These are phyloP conservation scores for Leptobrachium leishanense DNA, from an alignment of 2,113 vertebrate species.

Conservation along the genomic window DNA sequence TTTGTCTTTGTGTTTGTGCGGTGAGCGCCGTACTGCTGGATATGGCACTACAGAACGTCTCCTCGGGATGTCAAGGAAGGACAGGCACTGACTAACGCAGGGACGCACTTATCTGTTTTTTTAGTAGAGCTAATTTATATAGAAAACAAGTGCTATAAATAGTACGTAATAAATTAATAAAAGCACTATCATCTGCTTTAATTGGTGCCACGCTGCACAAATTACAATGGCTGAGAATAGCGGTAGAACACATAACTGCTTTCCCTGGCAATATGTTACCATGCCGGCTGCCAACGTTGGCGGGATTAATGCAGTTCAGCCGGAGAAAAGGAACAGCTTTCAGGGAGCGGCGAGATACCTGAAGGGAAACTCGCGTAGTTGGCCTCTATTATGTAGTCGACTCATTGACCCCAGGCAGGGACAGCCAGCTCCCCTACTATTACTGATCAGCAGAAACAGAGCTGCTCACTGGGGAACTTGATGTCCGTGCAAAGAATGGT, in stretches of 20 bases:
- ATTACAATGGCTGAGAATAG: neutral
- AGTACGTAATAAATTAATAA: no score
- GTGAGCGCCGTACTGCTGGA: no score
- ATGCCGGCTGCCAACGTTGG: neutral
- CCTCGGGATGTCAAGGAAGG: no score
- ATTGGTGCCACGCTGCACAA: neutral
- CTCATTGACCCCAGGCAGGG: slow-evolving; percentile 4
- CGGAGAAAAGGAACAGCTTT: neutral
- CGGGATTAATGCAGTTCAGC: neutral
- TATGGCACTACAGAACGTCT: no score
- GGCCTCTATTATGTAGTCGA: neutral
- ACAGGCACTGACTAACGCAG: no score
- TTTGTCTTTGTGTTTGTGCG: no score
- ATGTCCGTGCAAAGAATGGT: slow-evolving; percentile 5
- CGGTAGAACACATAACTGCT: neutral
- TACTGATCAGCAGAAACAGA: slow-evolving; percentile 1
- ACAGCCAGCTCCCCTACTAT: neutral
- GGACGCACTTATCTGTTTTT: no score
- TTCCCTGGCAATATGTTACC: neutral
- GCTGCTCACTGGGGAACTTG: neutral
- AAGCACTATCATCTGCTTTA: neutral
- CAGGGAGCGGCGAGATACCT: neutral
- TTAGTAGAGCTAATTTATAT: no score
- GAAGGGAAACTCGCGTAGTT: neutral
- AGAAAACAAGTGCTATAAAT: no score